These are phyloP conservation scores for Hiodon alosoides DNA, from an alignment of 2,113 vertebrate species.

Conservation along the genomic window DNA sequence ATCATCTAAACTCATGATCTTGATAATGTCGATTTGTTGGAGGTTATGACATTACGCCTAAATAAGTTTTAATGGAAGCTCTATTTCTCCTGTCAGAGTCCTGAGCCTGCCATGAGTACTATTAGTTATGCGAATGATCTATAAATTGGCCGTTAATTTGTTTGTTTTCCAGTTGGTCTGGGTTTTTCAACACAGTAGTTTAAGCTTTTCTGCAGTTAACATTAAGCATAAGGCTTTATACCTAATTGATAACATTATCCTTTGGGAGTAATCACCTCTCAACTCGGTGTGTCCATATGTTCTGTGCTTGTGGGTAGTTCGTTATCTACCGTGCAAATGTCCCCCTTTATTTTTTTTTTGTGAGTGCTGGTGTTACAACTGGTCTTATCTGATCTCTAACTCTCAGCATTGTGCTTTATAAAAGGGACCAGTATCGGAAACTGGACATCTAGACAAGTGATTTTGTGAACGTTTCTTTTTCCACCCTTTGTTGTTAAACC, in stretches of 20 bases:
- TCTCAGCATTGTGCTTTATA: neutral
- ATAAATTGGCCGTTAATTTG: slow-evolving; percentile 15
- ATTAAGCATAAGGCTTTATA: neutral
- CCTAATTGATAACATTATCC: neutral
- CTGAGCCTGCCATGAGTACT: neutral
- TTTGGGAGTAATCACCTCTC: neutral
- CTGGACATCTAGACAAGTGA: neutral
- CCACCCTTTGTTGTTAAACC: neutral
- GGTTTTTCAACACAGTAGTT: slow-evolving; percentile 13
- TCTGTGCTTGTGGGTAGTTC: neutral
- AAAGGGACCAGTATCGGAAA: slow-evolving; percentile 9
- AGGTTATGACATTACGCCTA: too few relatives aligned
- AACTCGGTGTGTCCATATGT: neutral
- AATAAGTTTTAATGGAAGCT: too few relatives aligned
- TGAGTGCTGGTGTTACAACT: neutral
- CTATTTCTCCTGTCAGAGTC: neutral
- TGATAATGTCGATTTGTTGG: too few relatives aligned
- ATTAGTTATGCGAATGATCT: neutral
- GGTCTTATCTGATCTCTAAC: neutral
- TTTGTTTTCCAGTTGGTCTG: neutral
- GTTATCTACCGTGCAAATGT: slow-evolving; percentile 1
- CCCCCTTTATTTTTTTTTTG: neutral
- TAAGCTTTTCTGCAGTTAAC: slow-evolving; percentile 8
- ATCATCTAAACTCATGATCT: too few relatives aligned
- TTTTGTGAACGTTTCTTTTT: neutral